Evolutionary conservation across 2,797 vertebrate species (phyloP).

Genomic region (Menidia menidia): DNA sequence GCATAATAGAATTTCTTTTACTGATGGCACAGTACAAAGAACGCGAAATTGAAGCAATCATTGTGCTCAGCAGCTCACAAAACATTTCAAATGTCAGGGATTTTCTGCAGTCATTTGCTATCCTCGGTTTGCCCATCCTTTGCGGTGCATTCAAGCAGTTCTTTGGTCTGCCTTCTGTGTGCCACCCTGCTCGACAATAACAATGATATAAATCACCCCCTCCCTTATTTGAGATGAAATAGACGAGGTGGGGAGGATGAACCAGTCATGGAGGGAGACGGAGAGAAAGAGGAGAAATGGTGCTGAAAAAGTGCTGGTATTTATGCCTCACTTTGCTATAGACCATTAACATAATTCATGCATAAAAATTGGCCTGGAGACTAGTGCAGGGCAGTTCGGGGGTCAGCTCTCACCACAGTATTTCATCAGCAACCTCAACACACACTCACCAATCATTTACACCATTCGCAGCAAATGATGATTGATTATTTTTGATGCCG

Average conservation of each 20-base stretch:
- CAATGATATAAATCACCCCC: constrained; percentile 55
- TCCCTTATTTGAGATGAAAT: constrained; percentile 59
- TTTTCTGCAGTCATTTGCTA: constrained; percentile 59
- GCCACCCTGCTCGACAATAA: constrained; percentile 35
- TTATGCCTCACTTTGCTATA: constrained; percentile 63
- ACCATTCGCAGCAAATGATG: constrained; percentile 53
- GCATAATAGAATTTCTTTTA: constrained; percentile 46
- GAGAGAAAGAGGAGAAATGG: constrained; percentile 15
- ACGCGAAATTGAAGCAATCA: constrained; percentile 60
- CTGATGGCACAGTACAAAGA: constrained; percentile 40
- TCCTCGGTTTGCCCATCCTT: constrained; percentile 51
- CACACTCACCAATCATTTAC: constrained; percentile 73
- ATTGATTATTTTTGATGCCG: constrained; percentile 64
- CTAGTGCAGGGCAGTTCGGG: constrained; percentile 66
- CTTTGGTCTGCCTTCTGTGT: constrained; percentile 56
- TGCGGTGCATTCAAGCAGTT: constrained; percentile 53
- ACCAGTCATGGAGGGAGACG: constrained; percentile 21
- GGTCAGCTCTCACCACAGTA: constrained; percentile 63
- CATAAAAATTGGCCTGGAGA: constrained; percentile 68
- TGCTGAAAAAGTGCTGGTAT: constrained; percentile 48
- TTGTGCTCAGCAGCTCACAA: constrained; percentile 50
- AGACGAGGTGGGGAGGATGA: constrained; percentile 40
- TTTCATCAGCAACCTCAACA: constrained; percentile 69
- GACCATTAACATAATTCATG: constrained; percentile 78
- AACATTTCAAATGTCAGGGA: constrained; percentile 65